Conservation (phyloP, 2,888 invertebrate genomes). For the Drosophila longiperda region DNA sequence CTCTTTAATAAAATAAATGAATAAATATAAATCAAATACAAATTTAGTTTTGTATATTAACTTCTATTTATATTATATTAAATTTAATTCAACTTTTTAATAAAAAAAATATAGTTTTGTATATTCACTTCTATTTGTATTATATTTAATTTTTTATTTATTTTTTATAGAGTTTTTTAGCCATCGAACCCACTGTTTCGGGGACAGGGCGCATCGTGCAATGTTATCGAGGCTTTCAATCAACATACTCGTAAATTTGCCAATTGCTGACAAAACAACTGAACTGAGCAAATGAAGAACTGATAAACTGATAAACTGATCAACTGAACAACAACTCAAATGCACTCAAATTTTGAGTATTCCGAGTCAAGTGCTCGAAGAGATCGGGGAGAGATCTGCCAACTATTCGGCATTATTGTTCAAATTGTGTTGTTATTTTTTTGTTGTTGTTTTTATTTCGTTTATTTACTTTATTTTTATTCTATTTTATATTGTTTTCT, state of each 20-base stretch:
- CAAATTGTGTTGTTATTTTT: slow-evolving; percentile 1
- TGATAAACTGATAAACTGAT: not conserved
- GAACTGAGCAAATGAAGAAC: not conserved
- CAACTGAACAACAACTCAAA: slow-evolving; percentile 11
- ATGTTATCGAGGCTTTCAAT: slow-evolving; percentile 57
- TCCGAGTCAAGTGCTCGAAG: slow-evolving; percentile 13
- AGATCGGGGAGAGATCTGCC: slow-evolving; percentile 26
- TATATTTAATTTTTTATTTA: not conserved
- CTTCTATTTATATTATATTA: not conserved
- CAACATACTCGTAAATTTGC: slow-evolving; percentile 69
- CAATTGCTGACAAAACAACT: slow-evolving; percentile 58
- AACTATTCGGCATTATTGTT: slow-evolving; percentile 16
- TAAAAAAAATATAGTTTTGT: not conserved
- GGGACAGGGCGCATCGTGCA: slow-evolving; percentile 11
- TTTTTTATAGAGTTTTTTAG: not conserved
- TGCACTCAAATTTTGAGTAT: slow-evolving; percentile 33
- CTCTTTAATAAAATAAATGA: no score
- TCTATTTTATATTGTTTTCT: not conserved
- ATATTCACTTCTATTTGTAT: not conserved
- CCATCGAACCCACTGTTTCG: slow-evolving; percentile 36
- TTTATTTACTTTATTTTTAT: not conserved
- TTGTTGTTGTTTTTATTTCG: not conserved
- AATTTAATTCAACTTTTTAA: not conserved
- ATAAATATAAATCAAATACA: no score
- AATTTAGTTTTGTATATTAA: not conserved